Evolutionary conservation across 1,140 invertebrate genomes (phyloP).

Genomic region (Drosophila pectinifera): DNA sequence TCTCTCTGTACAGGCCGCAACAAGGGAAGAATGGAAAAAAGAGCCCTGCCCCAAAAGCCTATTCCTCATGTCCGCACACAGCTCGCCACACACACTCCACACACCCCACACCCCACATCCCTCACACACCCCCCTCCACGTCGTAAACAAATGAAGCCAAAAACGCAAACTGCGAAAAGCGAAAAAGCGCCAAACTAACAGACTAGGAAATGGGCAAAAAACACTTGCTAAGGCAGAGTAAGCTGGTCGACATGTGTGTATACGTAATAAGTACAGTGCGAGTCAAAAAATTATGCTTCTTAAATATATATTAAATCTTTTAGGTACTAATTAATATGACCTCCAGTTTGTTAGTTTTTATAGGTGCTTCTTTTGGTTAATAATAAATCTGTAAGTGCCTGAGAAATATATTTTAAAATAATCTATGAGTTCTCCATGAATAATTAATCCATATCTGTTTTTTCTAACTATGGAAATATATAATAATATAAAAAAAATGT

Average conservation of each 20-base stretch:
- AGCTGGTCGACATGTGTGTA: constrained; percentile 39
- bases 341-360: too few species aligned
- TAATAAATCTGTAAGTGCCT: too few species aligned
- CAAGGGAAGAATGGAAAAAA: not conserved
- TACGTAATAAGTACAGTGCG: constrained; percentile 34
- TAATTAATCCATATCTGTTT: too few species aligned
- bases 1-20: constrained; percentile 24
- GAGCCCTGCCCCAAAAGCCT: constrained; percentile 29
- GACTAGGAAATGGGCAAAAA: constrained; percentile 67
- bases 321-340: too few species aligned
- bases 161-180: constrained; percentile 34
- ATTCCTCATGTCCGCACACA: constrained; percentile 12
- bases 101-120: not conserved
- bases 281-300: not conserved
- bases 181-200: constrained; percentile 38
- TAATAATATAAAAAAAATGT: too few species aligned
- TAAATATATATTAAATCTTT: too few species aligned
- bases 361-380: too few species aligned
- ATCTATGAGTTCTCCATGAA: too few species aligned
- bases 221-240: constrained; percentile 60
- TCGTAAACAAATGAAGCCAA: constrained; percentile 78
- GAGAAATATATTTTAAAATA: too few species aligned
- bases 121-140: not conserved
- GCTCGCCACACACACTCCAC: not conserved
- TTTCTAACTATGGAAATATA: too few species aligned